Evolutionary conservation across 2,797 vertebrate genomes (phyloP).

Genomic region (Labeo calbasu): DNA sequence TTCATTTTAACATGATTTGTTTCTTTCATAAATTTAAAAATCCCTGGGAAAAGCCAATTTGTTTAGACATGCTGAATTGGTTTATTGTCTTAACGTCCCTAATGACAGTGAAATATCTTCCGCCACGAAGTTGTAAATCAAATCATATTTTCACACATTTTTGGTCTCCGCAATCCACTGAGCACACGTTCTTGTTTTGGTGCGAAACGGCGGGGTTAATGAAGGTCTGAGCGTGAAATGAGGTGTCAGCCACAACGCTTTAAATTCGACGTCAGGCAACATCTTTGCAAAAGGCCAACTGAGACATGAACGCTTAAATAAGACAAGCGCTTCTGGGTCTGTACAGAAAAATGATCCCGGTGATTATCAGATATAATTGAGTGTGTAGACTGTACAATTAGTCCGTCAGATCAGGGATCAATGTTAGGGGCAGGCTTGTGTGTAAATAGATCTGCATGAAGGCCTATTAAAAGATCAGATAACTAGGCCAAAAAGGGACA

Average conservation of each 20-base stretch:
- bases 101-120: conserved; percentile 1
- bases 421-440: conserved; percentile 21
- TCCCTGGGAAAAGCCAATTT: background rate
- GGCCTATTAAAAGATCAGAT: conserved; percentile 6
- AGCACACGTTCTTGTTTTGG: conserved; percentile 43
- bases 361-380: conserved; percentile 33
- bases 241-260: conserved; percentile 63
- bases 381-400: conserved; percentile 28
- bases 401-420: conserved; percentile 18
- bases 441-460: conserved; percentile 27
- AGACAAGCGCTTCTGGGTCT: conserved; percentile 4
- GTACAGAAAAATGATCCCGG: conserved; percentile 4
- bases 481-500: conserved; percentile 18
- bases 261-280: conserved; percentile 28
- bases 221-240: conserved; percentile 67
- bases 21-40: background rate
- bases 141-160: conserved; percentile 9
- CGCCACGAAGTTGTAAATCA: background rate
- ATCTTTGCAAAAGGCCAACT: conserved; percentile 26
- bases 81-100: background rate
- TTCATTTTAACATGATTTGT: background rate
- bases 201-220: conserved; percentile 68
- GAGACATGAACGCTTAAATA: conserved; percentile 44
- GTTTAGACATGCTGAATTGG: conserved; percentile 17
- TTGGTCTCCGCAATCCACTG: conserved; percentile 5